A percentile compares a stretch with the other conserved stretches of the same genome.
Conservation (phyloP, 53 echinoderm and acorn worm species). For the Glandiceps talaboti region DNA sequence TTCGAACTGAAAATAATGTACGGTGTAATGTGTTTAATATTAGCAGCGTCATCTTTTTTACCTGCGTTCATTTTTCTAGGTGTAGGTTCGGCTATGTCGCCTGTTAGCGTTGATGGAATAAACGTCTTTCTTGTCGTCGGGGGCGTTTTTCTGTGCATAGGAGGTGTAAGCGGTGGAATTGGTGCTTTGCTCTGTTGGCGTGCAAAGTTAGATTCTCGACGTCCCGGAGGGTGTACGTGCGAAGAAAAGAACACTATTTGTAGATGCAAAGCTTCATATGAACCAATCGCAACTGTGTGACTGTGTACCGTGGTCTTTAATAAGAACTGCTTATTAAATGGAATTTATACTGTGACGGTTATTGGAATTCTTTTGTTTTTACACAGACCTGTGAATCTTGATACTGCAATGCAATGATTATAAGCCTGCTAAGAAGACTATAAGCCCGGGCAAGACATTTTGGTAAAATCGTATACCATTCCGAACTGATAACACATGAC, state of each 20-base stretch:
- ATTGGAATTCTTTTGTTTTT: too few species aligned
- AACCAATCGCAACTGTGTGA: background rate
- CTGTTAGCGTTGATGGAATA: background rate
- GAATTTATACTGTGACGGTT: too few species aligned
- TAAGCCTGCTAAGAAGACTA: too few species aligned
- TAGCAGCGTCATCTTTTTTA: background rate
- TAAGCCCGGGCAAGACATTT: too few species aligned
- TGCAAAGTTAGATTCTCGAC: background rate
- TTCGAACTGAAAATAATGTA: background rate
- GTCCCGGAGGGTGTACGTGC: background rate
- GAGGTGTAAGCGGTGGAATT: background rate
- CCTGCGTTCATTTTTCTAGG: background rate
- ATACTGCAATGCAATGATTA: too few species aligned
- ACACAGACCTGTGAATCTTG: too few species aligned
- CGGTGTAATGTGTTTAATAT: background rate
- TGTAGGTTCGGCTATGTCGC: background rate
- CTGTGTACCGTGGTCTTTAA: too few species aligned
- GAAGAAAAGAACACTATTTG: background rate
- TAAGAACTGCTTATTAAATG: too few species aligned
- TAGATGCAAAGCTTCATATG: background rate
- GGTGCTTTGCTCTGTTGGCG: background rate
- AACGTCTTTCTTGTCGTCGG: background rate
- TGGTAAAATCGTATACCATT: too few species aligned
- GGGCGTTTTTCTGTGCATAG: background rate
- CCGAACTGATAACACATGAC: too few species aligned